Base-by-base conservation (phyloP, 2,113 vertebrate genomes). In the Scartelaos histophorus region DNA sequence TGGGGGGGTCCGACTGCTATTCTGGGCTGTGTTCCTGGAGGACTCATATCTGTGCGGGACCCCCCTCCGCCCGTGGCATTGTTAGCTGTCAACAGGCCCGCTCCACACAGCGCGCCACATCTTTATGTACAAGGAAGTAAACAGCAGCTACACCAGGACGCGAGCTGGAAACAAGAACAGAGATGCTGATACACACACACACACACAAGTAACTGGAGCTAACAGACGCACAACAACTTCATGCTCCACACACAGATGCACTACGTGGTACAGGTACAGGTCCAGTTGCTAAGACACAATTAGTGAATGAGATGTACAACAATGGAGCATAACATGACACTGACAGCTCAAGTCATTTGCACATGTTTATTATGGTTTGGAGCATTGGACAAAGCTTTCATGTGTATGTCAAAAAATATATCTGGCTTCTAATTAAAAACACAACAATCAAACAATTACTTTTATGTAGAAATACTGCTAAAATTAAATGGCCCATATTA, bases 51-150 rank as follows among this genome's bases (percentile, higher is more conserved):
- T 86, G 75, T 79, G 83, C 16, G 6, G 67, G 78, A 81, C 85
- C 88, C 74, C 87, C 85, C 79, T 74, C 80, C 75, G 82, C 74
- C 77, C 58, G 76, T 79, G 81, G 76, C 81, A 87, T 88, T 91
- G 89, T 92, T 87, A 87, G 69, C 89, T 91, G 88, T 91, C 87
- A 91, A 85, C 81, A 10, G 85, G 82, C 80, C 73, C 34, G 74
- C 72, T 74, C 54, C 78, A 83, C 84, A 85, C 86, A 81, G 76
- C 83, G 82, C 58, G 1, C 67, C 84, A 87, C 79, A 81, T 80
- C 85, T 85, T 89, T 90, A 88, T 89, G 61, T 78, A 89, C 76
- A 75, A 80, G 81, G 25, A 81, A 62, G 86, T 81, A 86, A 87
- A 90, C 90, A 86, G 78, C 87, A 76, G 79, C 74, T 67, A 89